A percentile compares a stretch with the other conserved stretches of the same genome.
Evolutionary conservation across 2,888 invertebrate species (phyloP).

Genomic region (Campoplex nolae): DNA sequence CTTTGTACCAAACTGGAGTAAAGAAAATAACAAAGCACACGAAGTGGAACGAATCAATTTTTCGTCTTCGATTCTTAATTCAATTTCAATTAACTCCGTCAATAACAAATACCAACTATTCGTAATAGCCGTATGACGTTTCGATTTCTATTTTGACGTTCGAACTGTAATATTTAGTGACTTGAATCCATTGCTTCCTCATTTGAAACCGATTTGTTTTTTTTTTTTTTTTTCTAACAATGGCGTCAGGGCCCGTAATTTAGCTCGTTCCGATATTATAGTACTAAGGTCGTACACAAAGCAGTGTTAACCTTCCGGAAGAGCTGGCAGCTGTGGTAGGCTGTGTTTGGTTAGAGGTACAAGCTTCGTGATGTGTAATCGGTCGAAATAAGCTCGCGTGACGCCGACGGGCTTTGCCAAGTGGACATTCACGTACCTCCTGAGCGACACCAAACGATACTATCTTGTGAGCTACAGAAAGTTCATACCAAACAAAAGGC

Average conservation of each 20-base stretch:
- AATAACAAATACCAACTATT: neutral
- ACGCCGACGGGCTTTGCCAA: conserved; percentile 45
- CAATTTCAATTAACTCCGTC: neutral
- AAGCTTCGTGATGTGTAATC: conserved; percentile 64
- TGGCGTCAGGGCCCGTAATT: neutral
- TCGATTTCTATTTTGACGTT: neutral
- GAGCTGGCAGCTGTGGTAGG: conserved; percentile 38
- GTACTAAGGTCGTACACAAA: conserved; percentile 16
- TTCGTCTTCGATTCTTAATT: neutral
- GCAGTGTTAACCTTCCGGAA: conserved; percentile 52
- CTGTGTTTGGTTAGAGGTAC: conserved; percentile 45
- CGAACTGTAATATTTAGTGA: neutral
- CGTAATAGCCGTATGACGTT: neutral
- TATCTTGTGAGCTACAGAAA: conserved; percentile 16
- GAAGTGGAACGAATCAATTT: neutral
- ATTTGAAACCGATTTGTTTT: neutral
- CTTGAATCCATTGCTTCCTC: neutral
- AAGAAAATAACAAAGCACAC: neutral
- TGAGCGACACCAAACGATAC: conserved; percentile 46
- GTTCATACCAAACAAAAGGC: conserved; percentile 15
- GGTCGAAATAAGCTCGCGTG: conserved; percentile 66
- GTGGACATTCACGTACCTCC: conserved; percentile 59
- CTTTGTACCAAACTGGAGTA: neutral
- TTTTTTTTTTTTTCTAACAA: neutral
- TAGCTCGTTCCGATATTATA: conserved; percentile 25